phyloP scores from a whole-genome alignment of 2,888 invertebrate species.

The Tuberolachnus salignus region DNA sequence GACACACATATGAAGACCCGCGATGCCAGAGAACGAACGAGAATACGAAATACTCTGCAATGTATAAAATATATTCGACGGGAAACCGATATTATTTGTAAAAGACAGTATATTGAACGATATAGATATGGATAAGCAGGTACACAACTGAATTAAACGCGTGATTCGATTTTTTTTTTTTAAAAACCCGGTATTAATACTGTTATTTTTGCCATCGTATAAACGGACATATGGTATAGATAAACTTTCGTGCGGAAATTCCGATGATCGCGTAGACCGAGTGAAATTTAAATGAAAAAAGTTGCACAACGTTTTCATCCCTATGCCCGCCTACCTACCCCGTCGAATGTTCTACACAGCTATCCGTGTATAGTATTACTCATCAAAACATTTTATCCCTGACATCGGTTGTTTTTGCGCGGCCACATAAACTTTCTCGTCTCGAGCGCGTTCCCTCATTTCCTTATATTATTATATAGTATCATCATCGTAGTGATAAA shows the following conservation, averaged over 20 bases:
- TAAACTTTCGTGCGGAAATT: slow-evolving; percentile 21
- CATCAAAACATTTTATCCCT: slow-evolving; percentile 49
- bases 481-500: slow-evolving; percentile 28
- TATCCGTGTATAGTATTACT: slow-evolving; percentile 31
- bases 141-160: too few species aligned
- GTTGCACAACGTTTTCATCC: slow-evolving; percentile 12
- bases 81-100: too few species aligned
- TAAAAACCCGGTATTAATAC: too few species aligned
- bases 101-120: too few species aligned
- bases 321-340: not conserved
- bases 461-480: not conserved
- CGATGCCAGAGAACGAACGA: too few species aligned
- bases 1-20: too few species aligned
- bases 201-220: slow-evolving; percentile 15
- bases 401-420: slow-evolving; percentile 44
- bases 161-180: not conserved
- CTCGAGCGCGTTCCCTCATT: slow-evolving; percentile 18
- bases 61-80: too few species aligned
- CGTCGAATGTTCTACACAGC: not conserved
- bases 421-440: slow-evolving; percentile 39
- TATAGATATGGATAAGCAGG: too few species aligned
- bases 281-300: slow-evolving; percentile 54
- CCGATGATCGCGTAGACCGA: slow-evolving; percentile 7
- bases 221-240: slow-evolving; percentile 1
- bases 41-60: too few species aligned